Evolutionary conservation across 2,113 vertebrate species (phyloP).

Genomic region (Acrocephalus kingi): DNA sequence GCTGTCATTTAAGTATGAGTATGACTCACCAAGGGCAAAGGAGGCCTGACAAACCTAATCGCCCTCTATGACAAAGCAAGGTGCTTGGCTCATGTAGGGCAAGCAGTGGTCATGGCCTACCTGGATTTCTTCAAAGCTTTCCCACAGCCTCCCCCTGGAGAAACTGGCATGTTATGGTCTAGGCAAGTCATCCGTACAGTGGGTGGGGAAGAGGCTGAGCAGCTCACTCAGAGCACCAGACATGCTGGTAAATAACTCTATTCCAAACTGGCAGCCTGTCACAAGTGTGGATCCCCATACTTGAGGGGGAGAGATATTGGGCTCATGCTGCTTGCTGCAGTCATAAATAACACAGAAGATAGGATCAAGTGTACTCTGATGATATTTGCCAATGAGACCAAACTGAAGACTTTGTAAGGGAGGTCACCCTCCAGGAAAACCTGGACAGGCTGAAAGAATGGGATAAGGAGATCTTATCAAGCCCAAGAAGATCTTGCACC

Average conservation of each 20-base stretch:
- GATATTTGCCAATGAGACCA: not conserved
- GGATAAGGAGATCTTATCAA: not conserved
- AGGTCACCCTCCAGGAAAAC: not conserved
- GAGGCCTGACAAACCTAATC: not conserved
- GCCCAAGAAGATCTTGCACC: not conserved
- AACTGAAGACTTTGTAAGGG: not conserved
- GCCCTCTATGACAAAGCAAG: accelerated
- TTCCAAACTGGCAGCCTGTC: not conserved
- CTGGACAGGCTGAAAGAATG: not conserved
- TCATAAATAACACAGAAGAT: accelerated
- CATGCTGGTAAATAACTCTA: not conserved
- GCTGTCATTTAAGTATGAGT: slow-evolving; percentile 31
- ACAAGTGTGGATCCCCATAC: not conserved
- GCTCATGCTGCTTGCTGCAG: not conserved
- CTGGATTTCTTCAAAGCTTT: not conserved
- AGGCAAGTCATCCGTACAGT: not conserved
- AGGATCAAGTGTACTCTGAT: not conserved
- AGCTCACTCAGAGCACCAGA: not conserved
- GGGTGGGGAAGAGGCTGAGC: not conserved
- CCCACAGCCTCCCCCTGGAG: not conserved
- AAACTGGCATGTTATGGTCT: not conserved
- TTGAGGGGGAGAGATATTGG: accelerated
- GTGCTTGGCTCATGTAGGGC: accelerated
- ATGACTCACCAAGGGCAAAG: not conserved
- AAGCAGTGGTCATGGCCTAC: accelerated